Evolutionary conservation across 2,888 invertebrate species (phyloP).

Genomic region (Plebejus melissa): DNA sequence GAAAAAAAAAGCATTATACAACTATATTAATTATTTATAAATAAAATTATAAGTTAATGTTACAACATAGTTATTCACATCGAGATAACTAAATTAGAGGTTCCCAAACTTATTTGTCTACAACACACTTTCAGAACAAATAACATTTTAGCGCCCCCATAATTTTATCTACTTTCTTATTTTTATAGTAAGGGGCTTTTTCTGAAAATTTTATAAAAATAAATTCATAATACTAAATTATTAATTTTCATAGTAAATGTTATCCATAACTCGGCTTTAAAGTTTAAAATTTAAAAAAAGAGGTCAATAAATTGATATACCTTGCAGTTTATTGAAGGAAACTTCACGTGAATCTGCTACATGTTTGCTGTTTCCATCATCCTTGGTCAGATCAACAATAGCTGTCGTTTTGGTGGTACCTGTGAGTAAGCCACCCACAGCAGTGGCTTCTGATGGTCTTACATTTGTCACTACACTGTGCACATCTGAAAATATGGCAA

Average conservation of each 20-base stretch:
- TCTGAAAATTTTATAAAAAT: too few relatives aligned
- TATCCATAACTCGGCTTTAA: too few relatives aligned
- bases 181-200: too few relatives aligned
- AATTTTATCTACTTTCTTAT: too few relatives aligned
- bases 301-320: slow-evolving; percentile 41
- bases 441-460: slow-evolving; percentile 84
- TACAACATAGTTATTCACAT: neutral
- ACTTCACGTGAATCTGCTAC: slow-evolving; percentile 85
- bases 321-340: slow-evolving; percentile 87
- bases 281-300: neutral
- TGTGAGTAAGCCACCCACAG: slow-evolving; percentile 84
- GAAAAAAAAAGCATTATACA: slow-evolving; percentile 28
- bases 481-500: slow-evolving; percentile 52
- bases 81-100: neutral
- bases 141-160: too few relatives aligned
- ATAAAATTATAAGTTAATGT: neutral
- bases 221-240: too few relatives aligned
- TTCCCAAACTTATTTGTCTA: too few relatives aligned
- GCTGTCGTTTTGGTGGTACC: slow-evolving; percentile 76
- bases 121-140: too few relatives aligned
- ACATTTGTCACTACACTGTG: slow-evolving; percentile 73
- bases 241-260: too few relatives aligned
- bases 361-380: slow-evolving; percentile 77
- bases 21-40: too few relatives aligned
- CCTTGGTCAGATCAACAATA: slow-evolving; percentile 82